Percentiles rank a stretch among this genome's conserved stretches.
These are phyloP conservation scores for Periophthalmus modestus DNA, from an alignment of 2,113 vertebrate genomes.

Conservation along the genomic window DNA sequence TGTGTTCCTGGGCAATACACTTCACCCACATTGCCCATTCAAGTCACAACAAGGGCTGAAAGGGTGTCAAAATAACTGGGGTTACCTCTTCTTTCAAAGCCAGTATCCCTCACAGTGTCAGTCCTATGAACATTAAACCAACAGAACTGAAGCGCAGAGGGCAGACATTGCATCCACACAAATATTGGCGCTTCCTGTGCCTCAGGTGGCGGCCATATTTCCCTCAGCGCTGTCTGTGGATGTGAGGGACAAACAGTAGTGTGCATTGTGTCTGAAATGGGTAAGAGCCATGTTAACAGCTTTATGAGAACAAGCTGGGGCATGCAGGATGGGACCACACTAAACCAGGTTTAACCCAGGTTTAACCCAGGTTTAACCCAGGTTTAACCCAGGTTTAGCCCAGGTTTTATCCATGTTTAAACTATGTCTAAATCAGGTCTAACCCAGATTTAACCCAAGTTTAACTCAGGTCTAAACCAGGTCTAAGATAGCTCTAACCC, in stretches of 20 bases:
- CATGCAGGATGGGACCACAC: conserved; percentile 2
- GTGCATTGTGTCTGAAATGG: conserved; percentile 32
- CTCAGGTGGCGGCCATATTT: conserved; percentile 37
- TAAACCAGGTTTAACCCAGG: not conserved
- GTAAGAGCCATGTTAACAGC: conserved; percentile 20
- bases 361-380: not conserved
- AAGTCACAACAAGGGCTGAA: not conserved
- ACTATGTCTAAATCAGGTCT: not conserved
- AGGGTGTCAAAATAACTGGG: not conserved
- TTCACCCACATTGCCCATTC: not conserved
- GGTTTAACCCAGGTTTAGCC: not conserved
- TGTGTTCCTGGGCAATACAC: not conserved
- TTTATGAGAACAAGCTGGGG: conserved; percentile 31
- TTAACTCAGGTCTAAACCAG: too few species aligned
- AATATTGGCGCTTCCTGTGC: conserved; percentile 22
- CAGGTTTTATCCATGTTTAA: not conserved
- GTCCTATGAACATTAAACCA: not conserved
- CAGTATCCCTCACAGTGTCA: not conserved
- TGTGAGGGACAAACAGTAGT: conserved; percentile 20
- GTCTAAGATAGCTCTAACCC: conserved; percentile 18
- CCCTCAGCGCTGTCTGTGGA: conserved; percentile 42
- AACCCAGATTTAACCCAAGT: conserved; percentile 9
- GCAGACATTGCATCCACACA: conserved; percentile 6
- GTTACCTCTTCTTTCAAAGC: not conserved
- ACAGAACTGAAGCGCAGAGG: not conserved